Base-by-base conservation (phyloP, 2,888 invertebrate genomes). In the Hymenopus coronatus region DNA sequence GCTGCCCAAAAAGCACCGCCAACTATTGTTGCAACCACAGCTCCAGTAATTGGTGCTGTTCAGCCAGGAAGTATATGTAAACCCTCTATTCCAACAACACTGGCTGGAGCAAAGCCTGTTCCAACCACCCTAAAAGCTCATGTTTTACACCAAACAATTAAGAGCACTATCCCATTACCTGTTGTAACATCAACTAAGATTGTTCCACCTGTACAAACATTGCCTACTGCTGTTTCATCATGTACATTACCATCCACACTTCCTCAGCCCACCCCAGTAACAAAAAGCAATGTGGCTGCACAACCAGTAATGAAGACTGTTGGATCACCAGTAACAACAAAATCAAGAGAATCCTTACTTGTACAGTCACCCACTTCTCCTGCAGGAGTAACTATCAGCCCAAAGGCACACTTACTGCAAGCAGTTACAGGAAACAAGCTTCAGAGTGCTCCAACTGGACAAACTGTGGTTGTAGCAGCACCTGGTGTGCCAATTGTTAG, bases 351-450 rank as follows among this genome's bases (percentile, higher is more conserved):
- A 27, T 20, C 88, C 4, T 83, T 83, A 82, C 28, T 20, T 14
- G 20, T 28, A 27, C 85, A 86, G 28, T 9, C 81, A 20, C 30
- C 86, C 25, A 4, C 87, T 33, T 25, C 81, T 30, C 28, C 83
- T 82, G 82, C 88, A 82, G 84, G 87, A 70, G 90, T 89, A 70
- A 92, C 93, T 28, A 91, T 93, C 7, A 93, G 93, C 91, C 93
- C 93, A 0, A 94, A 94, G 89, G 92, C 93, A 81, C 94, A 93
- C 91, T 90, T 93, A 33, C 90, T 93, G 81, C 93, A 93, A 90
- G 93, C 93, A 7, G 93, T 93, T 1, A 46, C 87, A 33, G 87
- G 88, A 28, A 82, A 2, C 3, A 87, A 89, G 86, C 83, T 82
- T 14, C 85, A n/a, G 14, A 33, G 54, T 40, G 83, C 87, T 54